A percentile compares a stretch with the other conserved stretches of the same genome.
Evolutionary conservation across 2,888 invertebrate species (phyloP).

Genomic region (Lysandra coridon): DNA sequence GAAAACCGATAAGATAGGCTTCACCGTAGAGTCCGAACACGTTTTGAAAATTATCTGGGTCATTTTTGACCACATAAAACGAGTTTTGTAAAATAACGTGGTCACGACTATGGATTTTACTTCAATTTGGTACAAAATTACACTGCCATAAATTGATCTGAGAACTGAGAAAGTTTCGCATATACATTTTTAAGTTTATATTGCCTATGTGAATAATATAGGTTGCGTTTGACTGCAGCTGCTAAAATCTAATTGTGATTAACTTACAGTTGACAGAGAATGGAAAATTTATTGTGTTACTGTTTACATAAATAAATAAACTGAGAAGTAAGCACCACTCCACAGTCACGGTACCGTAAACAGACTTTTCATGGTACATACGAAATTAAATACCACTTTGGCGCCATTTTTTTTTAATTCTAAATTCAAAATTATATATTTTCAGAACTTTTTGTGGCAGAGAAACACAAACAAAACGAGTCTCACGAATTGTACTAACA

Average conservation of each 20-base stretch:
- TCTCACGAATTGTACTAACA: not conserved
- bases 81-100: slow-evolving; percentile 19
- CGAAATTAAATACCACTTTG: no score
- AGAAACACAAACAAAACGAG: not conserved
- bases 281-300: no score
- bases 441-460: not conserved
- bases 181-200: not conserved
- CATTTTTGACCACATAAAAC: slow-evolving; percentile 25
- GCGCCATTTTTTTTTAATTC: not conserved
- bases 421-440: not conserved
- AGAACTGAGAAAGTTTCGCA: not conserved
- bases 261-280: no score
- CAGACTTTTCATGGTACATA: no score
- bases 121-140: slow-evolving; percentile 12
- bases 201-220: not conserved
- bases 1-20: slow-evolving; percentile 12
- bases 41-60: slow-evolving; percentile 15
- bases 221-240: not conserved
- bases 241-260: no score
- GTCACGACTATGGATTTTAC: slow-evolving; percentile 7
- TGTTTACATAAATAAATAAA: no score
- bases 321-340: no score
- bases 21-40: not conserved
- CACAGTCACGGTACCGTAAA: no score
- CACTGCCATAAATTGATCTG: slow-evolving; percentile 10